These are phyloP conservation scores for Margarornis squamiger DNA, from an alignment of 2,797 vertebrate genomes.

Conservation along the genomic window DNA sequence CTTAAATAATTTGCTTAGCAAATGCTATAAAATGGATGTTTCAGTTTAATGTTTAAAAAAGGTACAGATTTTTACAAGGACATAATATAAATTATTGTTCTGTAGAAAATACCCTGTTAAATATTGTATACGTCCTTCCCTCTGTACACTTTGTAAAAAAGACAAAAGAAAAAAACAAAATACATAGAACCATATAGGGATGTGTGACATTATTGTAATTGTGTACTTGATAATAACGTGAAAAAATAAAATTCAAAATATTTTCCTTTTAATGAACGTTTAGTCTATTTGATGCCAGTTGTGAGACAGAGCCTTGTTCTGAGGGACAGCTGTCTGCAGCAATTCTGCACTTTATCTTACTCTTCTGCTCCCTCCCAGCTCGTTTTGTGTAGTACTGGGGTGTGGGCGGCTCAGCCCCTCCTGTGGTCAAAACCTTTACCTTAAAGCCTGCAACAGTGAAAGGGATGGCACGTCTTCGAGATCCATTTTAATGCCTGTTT, in stretches of 20 bases:
- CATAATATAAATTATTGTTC: constrained; percentile 99
- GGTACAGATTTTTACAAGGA: constrained; percentile 84
- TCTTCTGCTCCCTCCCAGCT: constrained; percentile 40
- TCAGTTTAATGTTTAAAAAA: constrained; percentile 84
- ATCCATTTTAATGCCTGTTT: background rate
- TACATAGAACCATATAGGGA: constrained; percentile 85
- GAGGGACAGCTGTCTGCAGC: constrained; percentile 36
- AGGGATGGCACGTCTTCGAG: background rate
- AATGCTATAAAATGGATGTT: constrained; percentile 81
- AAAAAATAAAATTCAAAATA: constrained; percentile 95
- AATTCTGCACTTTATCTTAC: background rate
- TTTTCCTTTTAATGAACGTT: constrained; percentile 86
- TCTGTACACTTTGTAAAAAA: constrained; percentile 97
- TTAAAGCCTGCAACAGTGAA: background rate
- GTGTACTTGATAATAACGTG: constrained; percentile 86
- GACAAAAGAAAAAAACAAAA: constrained; percentile 75
- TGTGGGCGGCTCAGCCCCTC: background rate
- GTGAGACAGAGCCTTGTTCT: constrained; percentile 45
- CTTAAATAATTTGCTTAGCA: constrained; percentile 81
- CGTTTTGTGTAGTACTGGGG: background rate
- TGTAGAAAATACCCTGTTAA: constrained; percentile 95
- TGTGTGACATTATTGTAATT: constrained; percentile 86
- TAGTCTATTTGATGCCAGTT: constrained; percentile 74
- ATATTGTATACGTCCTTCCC: constrained; percentile 90
- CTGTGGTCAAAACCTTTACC: background rate